A percentile compares a stretch with the other conserved stretches of the same genome.
Evolutionary conservation across 2,797 vertebrate species (phyloP).

Genomic region (Spea hammondii): DNA sequence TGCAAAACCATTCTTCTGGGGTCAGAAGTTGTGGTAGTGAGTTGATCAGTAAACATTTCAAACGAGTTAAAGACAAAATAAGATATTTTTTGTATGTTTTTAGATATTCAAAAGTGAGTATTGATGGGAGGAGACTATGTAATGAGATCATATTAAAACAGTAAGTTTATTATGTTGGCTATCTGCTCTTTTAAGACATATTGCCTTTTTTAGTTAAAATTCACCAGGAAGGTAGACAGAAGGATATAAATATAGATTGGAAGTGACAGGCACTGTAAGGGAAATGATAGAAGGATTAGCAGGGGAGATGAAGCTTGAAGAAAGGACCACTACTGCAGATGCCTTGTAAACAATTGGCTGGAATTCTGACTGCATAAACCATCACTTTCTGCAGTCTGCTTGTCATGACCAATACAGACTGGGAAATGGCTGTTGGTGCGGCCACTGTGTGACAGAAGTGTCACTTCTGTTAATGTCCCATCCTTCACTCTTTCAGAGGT

Average conservation of each 20-base stretch:
- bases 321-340: neutral
- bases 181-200: neutral
- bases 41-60: too few species aligned
- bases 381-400: neutral
- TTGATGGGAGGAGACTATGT: neutral
- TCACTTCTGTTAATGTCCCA: neutral
- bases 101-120: neutral
- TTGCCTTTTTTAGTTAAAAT: constrained; percentile 17
- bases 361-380: neutral
- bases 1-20: too few species aligned
- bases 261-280: constrained; percentile 20
- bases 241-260: constrained; percentile 8
- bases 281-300: constrained; percentile 26
- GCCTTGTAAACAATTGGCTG: constrained; percentile 4
- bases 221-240: neutral
- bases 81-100: too few species aligned
- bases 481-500: neutral
- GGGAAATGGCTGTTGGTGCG: neutral
- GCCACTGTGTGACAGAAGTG: neutral
- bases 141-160: neutral
- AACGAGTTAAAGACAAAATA: too few species aligned
- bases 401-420: constrained; percentile 7
- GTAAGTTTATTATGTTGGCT: neutral
- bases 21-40: too few species aligned
- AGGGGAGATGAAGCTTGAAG: constrained; percentile 10